Conservation (phyloP, 1,140 invertebrate genomes). For the Delia radicum region DNA sequence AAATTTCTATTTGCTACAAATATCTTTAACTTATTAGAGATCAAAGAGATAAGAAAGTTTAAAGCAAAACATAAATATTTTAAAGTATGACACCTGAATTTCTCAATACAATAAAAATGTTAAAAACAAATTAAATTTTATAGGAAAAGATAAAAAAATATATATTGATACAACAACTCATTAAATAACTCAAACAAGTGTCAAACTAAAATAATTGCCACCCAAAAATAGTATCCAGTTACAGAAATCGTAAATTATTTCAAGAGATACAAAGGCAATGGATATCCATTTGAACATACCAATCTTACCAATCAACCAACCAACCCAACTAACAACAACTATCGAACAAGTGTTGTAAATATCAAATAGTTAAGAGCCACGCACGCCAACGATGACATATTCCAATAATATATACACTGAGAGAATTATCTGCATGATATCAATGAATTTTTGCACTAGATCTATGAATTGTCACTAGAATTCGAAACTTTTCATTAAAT, state of each 20-base stretch:
- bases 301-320: not conserved
- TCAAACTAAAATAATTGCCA: constrained; percentile 22
- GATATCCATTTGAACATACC: not conserved
- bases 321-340: not conserved
- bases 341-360: not conserved
- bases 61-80: not conserved
- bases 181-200: constrained; percentile 20
- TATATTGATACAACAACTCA: constrained; percentile 14
- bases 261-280: not conserved
- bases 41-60: not conserved
- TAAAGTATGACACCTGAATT: constrained; percentile 8
- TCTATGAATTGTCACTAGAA: too few relatives aligned
- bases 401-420: too few relatives aligned
- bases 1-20: too few relatives aligned
- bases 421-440: too few relatives aligned
- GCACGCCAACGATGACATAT: not conserved
- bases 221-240: constrained; percentile 19
- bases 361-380: not conserved
- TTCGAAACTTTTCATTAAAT: too few relatives aligned
- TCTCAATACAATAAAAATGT: not conserved
- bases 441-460: too few relatives aligned
- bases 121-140: not conserved
- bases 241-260: constrained; percentile 24
- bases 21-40: too few relatives aligned
- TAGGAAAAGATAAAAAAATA: not conserved